Base-by-base conservation (phyloP, 2,797 vertebrate species). In the Dallia pectoralis region DNA sequence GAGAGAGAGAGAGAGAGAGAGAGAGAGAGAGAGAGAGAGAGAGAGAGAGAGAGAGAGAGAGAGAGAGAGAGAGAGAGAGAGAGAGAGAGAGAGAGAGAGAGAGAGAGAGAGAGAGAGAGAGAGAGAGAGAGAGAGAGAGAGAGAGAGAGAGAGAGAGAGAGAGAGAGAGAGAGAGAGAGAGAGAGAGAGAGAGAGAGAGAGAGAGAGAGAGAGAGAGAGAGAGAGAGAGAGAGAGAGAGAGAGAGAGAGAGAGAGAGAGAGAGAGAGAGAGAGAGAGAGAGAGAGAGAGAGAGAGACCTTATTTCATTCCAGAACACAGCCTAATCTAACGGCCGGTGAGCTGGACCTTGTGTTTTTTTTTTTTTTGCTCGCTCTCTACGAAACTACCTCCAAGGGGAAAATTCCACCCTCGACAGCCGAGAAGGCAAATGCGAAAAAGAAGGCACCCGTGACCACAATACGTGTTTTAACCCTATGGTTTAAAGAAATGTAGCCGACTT, bases 321-420 rank as follows among this genome's bases (percentile, higher is more conserved):
- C 78, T 84, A 82, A 83, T 83, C 74, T 75, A 77, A 80, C 30
- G 69, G 68, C 67, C 67, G 76, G 64, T 71, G 74, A 72, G 63
- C 67, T 76, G 3, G 36, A 18, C 32, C 12, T 70, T 33, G 5
- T 73, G 73, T 69, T 53, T 61, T 76, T 49, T 32, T 19, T 53
- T 62, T 33, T 64, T 33, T 33, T 32, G 15, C 30, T 32, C 62
- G 9, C 62, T 64, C 61, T 53, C 67, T 76, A 74, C 48, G 29
- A 70, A 74, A 68, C 15, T 64, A 63, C 11, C n/a, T 27, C 51
- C 51, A 44, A 69, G 75, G 67, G 61, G 72, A 79, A 82, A 76
- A 74, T 67, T 68, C 65, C 72, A 61, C 51, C 63, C 59, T 71
- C 16, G 3, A 59, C 62, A 76, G 63, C 61, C 80, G 73, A n/a